These are phyloP conservation scores for Lithosia quadra DNA, from an alignment of 2,888 invertebrate genomes.

Conservation along the genomic window DNA sequence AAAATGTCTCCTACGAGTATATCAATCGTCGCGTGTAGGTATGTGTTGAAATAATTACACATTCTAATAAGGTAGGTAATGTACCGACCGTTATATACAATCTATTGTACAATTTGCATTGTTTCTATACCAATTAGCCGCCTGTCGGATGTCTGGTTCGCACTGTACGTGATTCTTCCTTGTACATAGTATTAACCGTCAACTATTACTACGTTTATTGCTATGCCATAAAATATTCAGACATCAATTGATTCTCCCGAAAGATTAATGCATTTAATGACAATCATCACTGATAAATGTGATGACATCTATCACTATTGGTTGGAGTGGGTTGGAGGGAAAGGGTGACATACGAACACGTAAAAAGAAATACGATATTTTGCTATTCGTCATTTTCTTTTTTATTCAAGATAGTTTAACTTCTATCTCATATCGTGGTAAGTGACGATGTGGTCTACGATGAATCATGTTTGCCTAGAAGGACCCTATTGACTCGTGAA, in stretches of 20 bases:
- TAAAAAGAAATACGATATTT: background rate
- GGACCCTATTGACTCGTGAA: no score
- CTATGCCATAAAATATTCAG: background rate
- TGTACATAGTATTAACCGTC: background rate
- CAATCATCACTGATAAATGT: no score
- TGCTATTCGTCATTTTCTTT: no score
- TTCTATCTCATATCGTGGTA: no score
- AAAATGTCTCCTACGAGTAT: background rate
- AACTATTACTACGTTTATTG: background rate
- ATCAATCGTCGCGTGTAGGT: slow-evolving; percentile 1
- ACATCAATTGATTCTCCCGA: background rate
- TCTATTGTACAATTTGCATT: slow-evolving; percentile 24
- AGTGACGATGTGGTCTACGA: no score
- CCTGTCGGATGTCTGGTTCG: slow-evolving; percentile 20
- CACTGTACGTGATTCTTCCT: slow-evolving; percentile 3
- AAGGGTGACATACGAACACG: background rate
- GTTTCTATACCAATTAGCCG: slow-evolving; percentile 32
- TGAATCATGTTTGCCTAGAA: no score
- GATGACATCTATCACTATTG: no score
- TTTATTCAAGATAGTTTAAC: no score
- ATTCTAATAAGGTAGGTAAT: slow-evolving; percentile 8
- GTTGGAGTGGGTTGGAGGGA: no score
- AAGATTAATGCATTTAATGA: background rate
- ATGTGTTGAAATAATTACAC: background rate
- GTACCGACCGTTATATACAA: slow-evolving; percentile 8